Percentiles rank a stretch among this genome's conserved stretches.
Evolutionary conservation across 2,888 invertebrate species (phyloP).

Genomic region (Ceraclea dissimilis): DNA sequence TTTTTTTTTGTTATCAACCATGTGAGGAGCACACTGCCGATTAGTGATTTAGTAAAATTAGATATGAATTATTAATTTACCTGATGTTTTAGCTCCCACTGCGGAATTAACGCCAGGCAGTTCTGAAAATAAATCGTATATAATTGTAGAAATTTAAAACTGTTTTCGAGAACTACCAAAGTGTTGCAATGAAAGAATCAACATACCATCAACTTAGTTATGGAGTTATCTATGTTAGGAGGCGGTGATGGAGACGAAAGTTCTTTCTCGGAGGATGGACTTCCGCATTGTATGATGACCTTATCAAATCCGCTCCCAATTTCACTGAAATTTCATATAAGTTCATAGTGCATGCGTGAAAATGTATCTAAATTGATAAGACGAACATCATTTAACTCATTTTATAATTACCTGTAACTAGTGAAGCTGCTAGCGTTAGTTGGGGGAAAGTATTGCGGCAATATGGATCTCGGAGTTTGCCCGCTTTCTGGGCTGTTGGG

Average conservation of each 20-base stretch:
- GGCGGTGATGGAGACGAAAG: conserved; percentile 18
- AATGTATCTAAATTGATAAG: too few species aligned
- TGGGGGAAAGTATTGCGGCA: conserved; percentile 43
- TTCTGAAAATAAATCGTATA: conserved; percentile 14
- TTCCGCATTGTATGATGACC: conserved; percentile 12
- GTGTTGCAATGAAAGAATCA: too few species aligned
- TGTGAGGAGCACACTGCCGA: too few species aligned
- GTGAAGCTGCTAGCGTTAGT: conserved; percentile 34
- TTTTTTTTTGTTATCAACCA: too few species aligned
- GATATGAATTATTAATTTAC: neutral
- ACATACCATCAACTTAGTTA: conserved; percentile 22
- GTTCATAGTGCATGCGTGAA: neutral
- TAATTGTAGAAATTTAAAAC: too few species aligned
- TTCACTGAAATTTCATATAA: conserved; percentile 14
- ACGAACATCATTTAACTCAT: too few species aligned
- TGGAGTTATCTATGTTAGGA: conserved; percentile 22
- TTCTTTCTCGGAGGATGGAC: conserved; percentile 13
- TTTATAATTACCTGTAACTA: conserved; percentile 38
- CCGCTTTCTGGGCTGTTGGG: conserved; percentile 42
- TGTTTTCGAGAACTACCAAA: too few species aligned
- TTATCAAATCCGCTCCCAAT: conserved; percentile 18
- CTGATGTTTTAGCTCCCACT: conserved; percentile 5
- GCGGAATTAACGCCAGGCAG: conserved; percentile 14
- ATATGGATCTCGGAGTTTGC: conserved; percentile 39
- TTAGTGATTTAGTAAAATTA: neutral